Evolutionary conservation across 2,888 invertebrate genomes (phyloP), one percentile per base, ranked within the genome.

Genomic region (Meliscaeva auricollis): DNA sequence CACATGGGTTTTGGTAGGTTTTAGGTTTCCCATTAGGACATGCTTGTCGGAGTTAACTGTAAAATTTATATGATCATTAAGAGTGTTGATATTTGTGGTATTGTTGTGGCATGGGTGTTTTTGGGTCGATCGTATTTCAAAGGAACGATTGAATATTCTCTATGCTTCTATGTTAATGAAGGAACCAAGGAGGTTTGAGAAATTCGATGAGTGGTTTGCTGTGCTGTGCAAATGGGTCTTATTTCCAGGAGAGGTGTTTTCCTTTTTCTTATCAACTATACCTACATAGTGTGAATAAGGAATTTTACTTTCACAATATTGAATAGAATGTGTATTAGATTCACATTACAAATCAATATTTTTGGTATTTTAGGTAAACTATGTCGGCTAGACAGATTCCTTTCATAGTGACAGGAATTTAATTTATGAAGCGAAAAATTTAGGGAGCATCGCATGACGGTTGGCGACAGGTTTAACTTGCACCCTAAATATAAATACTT

Each of bases 41-140:
- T 17, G 9, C 50, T 50, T 35, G 26, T 26, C 26, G 7, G 44
- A 73, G 56, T 80, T 75, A 38, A 62, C 58, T 74, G 60, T 20
- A 56, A 44, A 80, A 80, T 75, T 69, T 80, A 75, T 81, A 64
- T 62, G 69, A 75, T 70, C 80, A 81, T 81, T 76, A 81, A 81
- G 69, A 81, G 69, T 70, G 75, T 70, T 69, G 64, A 64, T 76
- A 64, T 81, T 69, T 80, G 80, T 80, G 80, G 80, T 62, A 75
- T 62, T 75, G 75, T 74, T 79, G 58, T 8, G 58, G 66, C 1
- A 22, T 26, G 74, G 58, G 50, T 64, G 41, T 74, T 66, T 75
- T 48, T 1, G 46, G 58, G 62, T 68, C 13, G 41, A 35, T 22
- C 60, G 15, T 22, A 74, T 74, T 79, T 58, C 22, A 17, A 41